Evolutionary conservation across 2,888 invertebrate genomes (phyloP).

Genomic region (Cheilosia pagana): DNA sequence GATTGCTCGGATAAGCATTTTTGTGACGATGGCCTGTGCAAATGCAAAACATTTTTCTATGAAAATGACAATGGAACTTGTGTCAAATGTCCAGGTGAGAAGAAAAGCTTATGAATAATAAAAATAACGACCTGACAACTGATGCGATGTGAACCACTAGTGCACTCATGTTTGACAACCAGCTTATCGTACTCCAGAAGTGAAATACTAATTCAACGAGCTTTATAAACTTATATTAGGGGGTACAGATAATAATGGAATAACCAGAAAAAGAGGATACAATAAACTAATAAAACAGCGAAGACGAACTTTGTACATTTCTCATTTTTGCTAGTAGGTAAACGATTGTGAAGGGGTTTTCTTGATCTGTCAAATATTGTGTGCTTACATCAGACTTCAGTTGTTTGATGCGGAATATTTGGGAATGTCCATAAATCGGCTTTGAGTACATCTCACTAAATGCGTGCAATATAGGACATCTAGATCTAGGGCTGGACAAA

Average conservation of each 20-base stretch:
- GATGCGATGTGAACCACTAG: too few species aligned
- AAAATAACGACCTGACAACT: too few species aligned
- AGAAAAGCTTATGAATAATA: background rate
- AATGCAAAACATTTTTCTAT: background rate
- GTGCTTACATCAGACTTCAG: too few species aligned
- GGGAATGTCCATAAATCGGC: too few species aligned
- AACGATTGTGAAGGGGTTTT: too few species aligned
- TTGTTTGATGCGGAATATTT: too few species aligned
- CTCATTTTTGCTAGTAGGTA: too few species aligned
- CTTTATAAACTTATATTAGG: background rate
- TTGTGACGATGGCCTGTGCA: constrained; percentile 1
- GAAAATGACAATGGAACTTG: background rate
- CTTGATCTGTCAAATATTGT: too few species aligned
- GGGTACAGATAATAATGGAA: background rate
- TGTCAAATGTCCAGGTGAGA: constrained; percentile 46
- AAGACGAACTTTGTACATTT: background rate
- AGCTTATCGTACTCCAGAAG: constrained; percentile 15
- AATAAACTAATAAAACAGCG: background rate
- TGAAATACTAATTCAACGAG: background rate
- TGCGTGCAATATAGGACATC: too few species aligned
- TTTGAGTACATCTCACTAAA: too few species aligned
- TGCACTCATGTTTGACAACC: constrained; percentile 6
- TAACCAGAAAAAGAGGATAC: background rate
- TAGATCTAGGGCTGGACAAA: too few species aligned
- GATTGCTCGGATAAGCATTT: background rate